Conservation (phyloP, 2,797 vertebrate species). For the Pseudopleuronectes americanus region DNA sequence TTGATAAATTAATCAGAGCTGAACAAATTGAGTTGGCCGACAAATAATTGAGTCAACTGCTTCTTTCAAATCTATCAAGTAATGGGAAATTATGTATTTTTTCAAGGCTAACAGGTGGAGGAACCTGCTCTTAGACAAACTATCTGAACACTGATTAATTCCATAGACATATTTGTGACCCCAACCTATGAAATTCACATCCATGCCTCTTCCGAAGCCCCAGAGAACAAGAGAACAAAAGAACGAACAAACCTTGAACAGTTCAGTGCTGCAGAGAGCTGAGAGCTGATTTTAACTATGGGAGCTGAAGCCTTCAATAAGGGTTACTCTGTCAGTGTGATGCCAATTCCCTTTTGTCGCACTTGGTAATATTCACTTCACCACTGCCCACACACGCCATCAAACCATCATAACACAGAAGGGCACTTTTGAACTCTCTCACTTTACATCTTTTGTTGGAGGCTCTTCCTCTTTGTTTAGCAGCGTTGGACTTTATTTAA, state of each 20-base stretch:
- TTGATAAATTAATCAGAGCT: too few species aligned
- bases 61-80: too few species aligned
- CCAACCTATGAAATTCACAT: background rate
- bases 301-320: constrained; percentile 29
- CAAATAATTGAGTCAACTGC: too few species aligned
- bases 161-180: too few species aligned
- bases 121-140: too few species aligned
- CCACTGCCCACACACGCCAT: constrained; percentile 31
- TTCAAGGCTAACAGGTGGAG: too few species aligned
- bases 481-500: background rate
- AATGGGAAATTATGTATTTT: too few species aligned
- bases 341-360: constrained; percentile 20
- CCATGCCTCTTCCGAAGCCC: background rate
- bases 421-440: constrained; percentile 11
- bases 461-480: background rate
- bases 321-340: constrained; percentile 33
- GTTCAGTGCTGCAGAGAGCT: background rate
- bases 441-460: too few species aligned
- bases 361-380: constrained; percentile 47
- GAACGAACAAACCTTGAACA: too few species aligned
- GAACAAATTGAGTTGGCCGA: too few species aligned
- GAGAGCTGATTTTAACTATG: constrained; percentile 11
- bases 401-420: constrained; percentile 36
- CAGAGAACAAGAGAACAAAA: too few species aligned
- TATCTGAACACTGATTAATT: too few species aligned